Conservation (phyloP, 2,113 vertebrate genomes). For the Petroica traversi region DNA sequence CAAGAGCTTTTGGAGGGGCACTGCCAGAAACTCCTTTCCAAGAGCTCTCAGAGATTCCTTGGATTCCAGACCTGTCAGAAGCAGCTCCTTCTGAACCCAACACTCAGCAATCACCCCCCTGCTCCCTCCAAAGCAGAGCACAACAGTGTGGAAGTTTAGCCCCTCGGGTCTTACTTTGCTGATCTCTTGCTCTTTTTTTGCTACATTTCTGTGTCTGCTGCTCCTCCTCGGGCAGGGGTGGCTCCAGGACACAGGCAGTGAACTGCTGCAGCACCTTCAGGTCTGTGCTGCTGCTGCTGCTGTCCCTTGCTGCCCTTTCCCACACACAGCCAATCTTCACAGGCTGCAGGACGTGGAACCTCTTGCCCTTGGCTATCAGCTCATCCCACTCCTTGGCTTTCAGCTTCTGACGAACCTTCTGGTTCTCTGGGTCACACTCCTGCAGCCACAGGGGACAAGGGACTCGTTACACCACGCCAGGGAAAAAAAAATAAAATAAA, state of each 20-base stretch:
- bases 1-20: neutral
- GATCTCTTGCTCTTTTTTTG: constrained; percentile 74
- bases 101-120: neutral
- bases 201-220: constrained; percentile 73
- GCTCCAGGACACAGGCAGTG: constrained; percentile 77
- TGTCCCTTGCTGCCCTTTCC: constrained; percentile 45
- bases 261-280: constrained; percentile 81
- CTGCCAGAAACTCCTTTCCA: neutral
- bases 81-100: neutral
- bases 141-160: fast-evolving
- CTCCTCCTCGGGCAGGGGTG: constrained; percentile 70
- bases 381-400: constrained; percentile 98
- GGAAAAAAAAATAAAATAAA: neutral
- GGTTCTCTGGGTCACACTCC: constrained; percentile 91
- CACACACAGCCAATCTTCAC: constrained; percentile 88
- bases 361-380: constrained; percentile 88
- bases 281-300: neutral
- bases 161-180: constrained; percentile 79
- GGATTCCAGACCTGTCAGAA: neutral
- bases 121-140: fast-evolving
- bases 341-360: constrained; percentile 85
- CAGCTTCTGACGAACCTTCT: constrained; percentile 89
- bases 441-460: constrained; percentile 7
- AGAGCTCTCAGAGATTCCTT: neutral
- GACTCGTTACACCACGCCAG: fast-evolving